These are phyloP conservation scores for Girardinichthys multiradiatus DNA, from an alignment of 2,113 vertebrate genomes.

Conservation along the genomic window DNA sequence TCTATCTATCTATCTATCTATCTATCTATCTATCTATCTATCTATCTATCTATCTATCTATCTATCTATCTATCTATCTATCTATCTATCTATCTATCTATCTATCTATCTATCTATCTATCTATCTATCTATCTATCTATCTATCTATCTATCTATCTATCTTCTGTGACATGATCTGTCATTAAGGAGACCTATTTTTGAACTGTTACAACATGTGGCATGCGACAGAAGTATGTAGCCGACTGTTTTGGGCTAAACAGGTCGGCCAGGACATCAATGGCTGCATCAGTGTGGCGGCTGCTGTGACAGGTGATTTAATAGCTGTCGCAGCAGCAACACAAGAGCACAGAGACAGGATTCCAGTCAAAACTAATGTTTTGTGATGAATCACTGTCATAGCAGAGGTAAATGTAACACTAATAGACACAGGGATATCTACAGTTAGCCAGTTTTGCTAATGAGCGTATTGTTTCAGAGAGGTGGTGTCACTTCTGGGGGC, in stretches of 20 bases:
- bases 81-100: too few species aligned
- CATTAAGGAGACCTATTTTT: constrained; percentile 25
- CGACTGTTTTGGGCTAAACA: constrained; percentile 28
- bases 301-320: constrained; percentile 77
- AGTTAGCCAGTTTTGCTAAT: constrained; percentile 74
- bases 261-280: constrained; percentile 58
- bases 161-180: constrained; percentile 1
- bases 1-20: neutral
- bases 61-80: neutral
- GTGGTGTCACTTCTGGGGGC: constrained; percentile 64
- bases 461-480: constrained; percentile 70
- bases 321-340: constrained; percentile 71
- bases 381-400: constrained; percentile 76
- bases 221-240: constrained; percentile 51
- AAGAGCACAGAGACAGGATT: constrained; percentile 72
- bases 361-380: constrained; percentile 78
- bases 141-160: too few species aligned
- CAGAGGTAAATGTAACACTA: constrained; percentile 75
- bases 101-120: neutral
- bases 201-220: constrained; percentile 38
- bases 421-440: constrained; percentile 74
- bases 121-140: neutral
- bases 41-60: neutral
- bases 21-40: too few species aligned
- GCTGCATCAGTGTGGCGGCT: constrained; percentile 63